Evolutionary conservation across 2,113 vertebrate species (phyloP), one percentile per base, ranked within the genome.

Genomic region (Probosciger aterrimus): DNA sequence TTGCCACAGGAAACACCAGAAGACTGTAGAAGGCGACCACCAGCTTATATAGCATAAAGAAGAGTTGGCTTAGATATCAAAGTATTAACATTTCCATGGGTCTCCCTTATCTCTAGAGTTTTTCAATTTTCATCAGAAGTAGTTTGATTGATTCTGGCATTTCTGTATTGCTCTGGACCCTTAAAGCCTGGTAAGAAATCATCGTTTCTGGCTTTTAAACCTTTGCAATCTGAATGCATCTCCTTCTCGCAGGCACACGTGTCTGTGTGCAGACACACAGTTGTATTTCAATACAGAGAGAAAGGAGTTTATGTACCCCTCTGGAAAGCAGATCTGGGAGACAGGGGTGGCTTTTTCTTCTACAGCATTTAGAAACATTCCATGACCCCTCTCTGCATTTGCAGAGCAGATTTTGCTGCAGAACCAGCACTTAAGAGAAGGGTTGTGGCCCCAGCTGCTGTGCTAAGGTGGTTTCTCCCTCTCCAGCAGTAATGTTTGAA

Each of bases 391-490:
- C 52, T 46, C 62, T 8, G 20, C 9, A 18, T 59, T 87, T 82
- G 8, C 57, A 71, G 65, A 46, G 28, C 6, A 33, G 31, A 59
- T 85, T 92, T 59, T 85, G 16, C 73, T 75, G 55, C 25, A 59
- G 73, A 67, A 50, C 4, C 59, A 49, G 37, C 28, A 4, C 25
- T 71, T 23, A 9, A 11, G 39, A 55, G 50, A 37, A 55, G 60
- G 43, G 12, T 23, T 50, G n/a, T 2, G 10, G 15, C 19, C 28
- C n/a, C n/a, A 14, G 47, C 4, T 20, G 0, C 23, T 84, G 82
- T 27, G 15, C 95, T 91, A 75, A 77, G 76, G n/a, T 50, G 18
- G 67, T 96, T 97, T 86, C 78, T 93, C 77, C 62, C 91, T 94
- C 88, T 68, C 47, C 64, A 82, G 52, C 27, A 69, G 27, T 8